Evolutionary conservation across 2,797 vertebrate species (phyloP).

Genomic region (Scyliorhinus canicula): DNA sequence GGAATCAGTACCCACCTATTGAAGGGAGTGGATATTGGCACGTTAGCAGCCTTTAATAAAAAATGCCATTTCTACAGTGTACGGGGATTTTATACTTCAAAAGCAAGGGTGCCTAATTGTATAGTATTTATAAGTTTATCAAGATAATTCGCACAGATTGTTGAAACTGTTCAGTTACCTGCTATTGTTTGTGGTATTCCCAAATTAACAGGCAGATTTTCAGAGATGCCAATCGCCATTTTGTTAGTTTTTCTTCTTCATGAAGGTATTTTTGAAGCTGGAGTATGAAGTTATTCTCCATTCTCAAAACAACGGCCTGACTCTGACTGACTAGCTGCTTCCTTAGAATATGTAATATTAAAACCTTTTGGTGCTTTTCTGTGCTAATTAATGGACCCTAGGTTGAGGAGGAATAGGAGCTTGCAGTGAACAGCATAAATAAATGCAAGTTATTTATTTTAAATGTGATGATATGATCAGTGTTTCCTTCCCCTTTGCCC

Average conservation of each 20-base stretch:
- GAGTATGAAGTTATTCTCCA: neutral
- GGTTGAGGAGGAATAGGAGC: neutral
- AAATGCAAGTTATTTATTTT: neutral
- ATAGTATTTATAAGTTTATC: slow-evolving; percentile 25
- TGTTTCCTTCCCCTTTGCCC: neutral
- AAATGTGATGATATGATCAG: neutral
- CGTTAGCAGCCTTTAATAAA: neutral
- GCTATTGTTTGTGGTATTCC: slow-evolving; percentile 10
- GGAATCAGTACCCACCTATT: slow-evolving; percentile 14
- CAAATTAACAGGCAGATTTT: neutral
- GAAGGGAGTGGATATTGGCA: slow-evolving; percentile 28
- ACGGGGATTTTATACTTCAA: neutral
- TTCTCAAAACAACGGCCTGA: neutral
- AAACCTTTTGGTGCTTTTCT: neutral
- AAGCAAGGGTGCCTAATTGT: slow-evolving; percentile 11
- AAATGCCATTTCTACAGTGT: neutral
- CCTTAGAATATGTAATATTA: neutral
- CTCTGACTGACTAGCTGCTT: neutral
- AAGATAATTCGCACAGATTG: slow-evolving; percentile 3
- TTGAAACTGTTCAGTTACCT: neutral
- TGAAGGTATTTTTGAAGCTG: neutral
- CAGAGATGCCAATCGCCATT: neutral
- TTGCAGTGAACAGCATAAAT: neutral
- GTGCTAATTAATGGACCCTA: neutral
- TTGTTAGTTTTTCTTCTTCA: neutral